Base-by-base conservation (phyloP, 2,113 vertebrate genomes). In the Peromyscus polionotus region DNA sequence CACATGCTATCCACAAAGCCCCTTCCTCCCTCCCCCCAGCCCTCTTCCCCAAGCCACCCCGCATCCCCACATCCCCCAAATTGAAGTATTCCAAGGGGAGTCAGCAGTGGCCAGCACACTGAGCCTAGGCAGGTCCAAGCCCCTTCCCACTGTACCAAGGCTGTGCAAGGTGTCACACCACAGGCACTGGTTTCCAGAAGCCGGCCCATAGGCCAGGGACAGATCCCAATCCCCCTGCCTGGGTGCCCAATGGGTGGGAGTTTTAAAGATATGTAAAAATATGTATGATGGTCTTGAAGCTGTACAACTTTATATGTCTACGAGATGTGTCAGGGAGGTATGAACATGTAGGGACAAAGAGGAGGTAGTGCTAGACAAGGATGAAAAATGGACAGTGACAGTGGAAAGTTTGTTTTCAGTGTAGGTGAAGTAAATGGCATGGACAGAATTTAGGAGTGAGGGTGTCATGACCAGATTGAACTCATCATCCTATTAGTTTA, bases 191-290 rank as follows among this genome's bases (percentile, higher is more conserved):
- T 6, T 48, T 48, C 45, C 45, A 48, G 45, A 48, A 48, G 45
- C 45, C 6, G 5, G 45, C 45, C 45, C 45, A 48, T 48, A 48
- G 45, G 7, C 45, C 45, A 48, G 45, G 45, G 45, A 48, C 45
- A 48, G 45, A 48, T 48, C 45, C 45, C 45, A 7, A 7, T 48
- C 6, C 45, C 45, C 45, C 45, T 48, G 45, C 45, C 45, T 48
- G 45, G 45, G 45, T 48, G 45, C 45, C 45, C 45, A 94, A 48
- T 84, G 72, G 28, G 28, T 14, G 54, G 13, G 7, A 26, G 17
- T 76, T 96, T 95, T 81, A 96, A 63, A 81, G 89, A 94, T 39
- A 95, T 7, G 33, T 33, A 96, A 88, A 54, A 81, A 26, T 20
- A 13, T 67, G 31, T 33, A 4, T 70, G 48, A 83, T 86, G 24